These are phyloP conservation scores for Ariopsis seemanni DNA, from an alignment of 2,113 vertebrate genomes.

Conservation along the genomic window DNA sequence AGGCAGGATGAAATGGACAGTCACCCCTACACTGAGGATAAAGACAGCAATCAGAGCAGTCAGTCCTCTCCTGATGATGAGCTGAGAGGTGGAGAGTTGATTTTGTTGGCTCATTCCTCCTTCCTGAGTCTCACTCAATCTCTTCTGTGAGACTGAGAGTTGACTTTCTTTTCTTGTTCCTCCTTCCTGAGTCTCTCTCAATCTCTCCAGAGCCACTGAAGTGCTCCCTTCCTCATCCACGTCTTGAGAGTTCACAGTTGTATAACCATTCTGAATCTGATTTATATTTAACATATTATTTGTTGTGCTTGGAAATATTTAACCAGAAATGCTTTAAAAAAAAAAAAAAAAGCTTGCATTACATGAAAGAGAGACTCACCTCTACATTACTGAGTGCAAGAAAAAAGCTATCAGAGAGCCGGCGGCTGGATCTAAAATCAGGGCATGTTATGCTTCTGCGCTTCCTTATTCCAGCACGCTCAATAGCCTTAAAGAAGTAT, in stretches of 20 bases:
- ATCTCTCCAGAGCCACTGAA: not conserved
- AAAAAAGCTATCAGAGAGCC: conserved; percentile 44
- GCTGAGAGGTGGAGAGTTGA: conserved; percentile 64
- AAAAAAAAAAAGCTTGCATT: not conserved
- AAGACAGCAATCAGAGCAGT: conserved; percentile 54
- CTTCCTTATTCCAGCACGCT: conserved; percentile 41
- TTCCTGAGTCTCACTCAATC: not conserved
- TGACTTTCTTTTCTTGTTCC: not conserved
- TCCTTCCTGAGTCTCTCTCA: conserved; percentile 20
- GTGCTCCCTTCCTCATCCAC: conserved; percentile 3
- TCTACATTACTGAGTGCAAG: conserved; percentile 34
- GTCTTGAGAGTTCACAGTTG: conserved; percentile 36
- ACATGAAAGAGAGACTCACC: conserved; percentile 10
- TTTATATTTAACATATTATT: not conserved
- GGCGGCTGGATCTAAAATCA: conserved; percentile 31
- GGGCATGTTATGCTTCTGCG: not conserved
- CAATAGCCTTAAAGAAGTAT: conserved; percentile 41
- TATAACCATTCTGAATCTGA: conserved; percentile 56
- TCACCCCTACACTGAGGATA: conserved; percentile 61
- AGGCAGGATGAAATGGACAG: conserved; percentile 61
- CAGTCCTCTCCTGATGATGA: conserved; percentile 70
- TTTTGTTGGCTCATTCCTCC: not conserved
- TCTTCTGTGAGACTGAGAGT: conserved; percentile 62
- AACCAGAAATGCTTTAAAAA: not conserved
- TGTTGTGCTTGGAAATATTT: not conserved